Conservation (phyloP, 2,797 vertebrate genomes). For the Cossypha heuglini region DNA sequence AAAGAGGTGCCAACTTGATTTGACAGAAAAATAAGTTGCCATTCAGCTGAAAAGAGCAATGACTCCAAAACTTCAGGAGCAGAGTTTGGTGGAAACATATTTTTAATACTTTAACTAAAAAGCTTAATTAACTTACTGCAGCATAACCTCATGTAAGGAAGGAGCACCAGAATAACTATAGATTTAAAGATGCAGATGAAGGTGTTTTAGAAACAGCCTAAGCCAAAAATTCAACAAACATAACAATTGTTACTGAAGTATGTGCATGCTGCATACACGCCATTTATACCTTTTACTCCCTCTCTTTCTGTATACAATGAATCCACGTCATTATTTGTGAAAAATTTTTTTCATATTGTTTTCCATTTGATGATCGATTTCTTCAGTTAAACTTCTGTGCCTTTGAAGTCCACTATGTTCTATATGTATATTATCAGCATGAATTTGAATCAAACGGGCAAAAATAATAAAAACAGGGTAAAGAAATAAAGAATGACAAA, state of each 20-base stretch:
- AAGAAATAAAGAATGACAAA: neutral
- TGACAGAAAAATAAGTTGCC: neutral
- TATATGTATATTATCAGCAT: neutral
- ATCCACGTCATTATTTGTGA: neutral
- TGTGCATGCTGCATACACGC: rapidly evolving
- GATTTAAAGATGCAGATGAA: neutral
- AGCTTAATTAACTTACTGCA: neutral
- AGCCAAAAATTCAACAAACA: neutral
- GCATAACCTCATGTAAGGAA: neutral
- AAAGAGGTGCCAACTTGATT: neutral
- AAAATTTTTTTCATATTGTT: neutral
- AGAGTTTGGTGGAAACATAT: neutral
- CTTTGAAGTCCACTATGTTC: neutral
- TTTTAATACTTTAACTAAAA: neutral
- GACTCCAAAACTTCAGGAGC: neutral
- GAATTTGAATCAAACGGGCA: neutral
- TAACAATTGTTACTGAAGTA: neutral
- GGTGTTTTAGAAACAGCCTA: neutral
- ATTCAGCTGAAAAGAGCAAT: neutral
- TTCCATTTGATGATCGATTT: neutral
- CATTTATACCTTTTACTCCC: neutral
- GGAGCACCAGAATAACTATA: neutral
- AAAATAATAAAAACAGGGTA: neutral
- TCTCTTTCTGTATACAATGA: neutral
- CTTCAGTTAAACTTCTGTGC: neutral